Percentiles rank a stretch among this genome's conserved stretches.
Evolutionary conservation across 2,797 vertebrate species (phyloP).

Genomic region (Natrix natrix): DNA sequence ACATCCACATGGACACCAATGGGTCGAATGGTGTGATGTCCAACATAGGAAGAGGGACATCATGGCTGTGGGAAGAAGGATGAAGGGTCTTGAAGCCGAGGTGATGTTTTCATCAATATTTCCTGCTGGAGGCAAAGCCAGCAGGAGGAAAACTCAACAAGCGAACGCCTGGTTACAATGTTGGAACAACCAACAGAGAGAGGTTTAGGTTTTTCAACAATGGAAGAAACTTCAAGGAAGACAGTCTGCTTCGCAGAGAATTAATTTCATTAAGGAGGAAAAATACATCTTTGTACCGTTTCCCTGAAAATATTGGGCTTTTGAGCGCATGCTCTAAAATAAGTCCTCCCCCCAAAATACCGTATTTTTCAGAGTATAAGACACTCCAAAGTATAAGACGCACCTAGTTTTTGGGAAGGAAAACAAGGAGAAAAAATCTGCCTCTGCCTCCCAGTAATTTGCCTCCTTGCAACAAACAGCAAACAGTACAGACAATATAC

Average conservation of each 20-base stretch:
- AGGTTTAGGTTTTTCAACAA: neutral
- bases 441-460: no score
- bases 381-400: no score
- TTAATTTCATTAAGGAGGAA: neutral
- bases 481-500: no score
- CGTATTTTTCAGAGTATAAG: no score
- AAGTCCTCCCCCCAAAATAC: no score
- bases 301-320: no score
- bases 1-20: neutral
- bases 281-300: neutral
- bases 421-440: no score
- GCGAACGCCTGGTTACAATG: neutral
- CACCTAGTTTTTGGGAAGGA: no score
- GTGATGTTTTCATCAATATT: neutral
- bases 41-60: neutral
- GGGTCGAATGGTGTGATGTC: neutral
- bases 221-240: neutral
- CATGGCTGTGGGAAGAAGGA: neutral
- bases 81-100: neutral
- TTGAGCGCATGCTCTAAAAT: no score
- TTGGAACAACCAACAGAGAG: neutral
- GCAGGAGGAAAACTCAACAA: neutral
- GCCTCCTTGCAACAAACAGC: no score
- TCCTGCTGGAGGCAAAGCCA: neutral
- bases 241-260: neutral